A percentile compares a stretch with the other conserved stretches of the same genome.
phyloP scores from a whole-genome alignment of 2,113 vertebrate species.

The Baryphthengus martii region DNA sequence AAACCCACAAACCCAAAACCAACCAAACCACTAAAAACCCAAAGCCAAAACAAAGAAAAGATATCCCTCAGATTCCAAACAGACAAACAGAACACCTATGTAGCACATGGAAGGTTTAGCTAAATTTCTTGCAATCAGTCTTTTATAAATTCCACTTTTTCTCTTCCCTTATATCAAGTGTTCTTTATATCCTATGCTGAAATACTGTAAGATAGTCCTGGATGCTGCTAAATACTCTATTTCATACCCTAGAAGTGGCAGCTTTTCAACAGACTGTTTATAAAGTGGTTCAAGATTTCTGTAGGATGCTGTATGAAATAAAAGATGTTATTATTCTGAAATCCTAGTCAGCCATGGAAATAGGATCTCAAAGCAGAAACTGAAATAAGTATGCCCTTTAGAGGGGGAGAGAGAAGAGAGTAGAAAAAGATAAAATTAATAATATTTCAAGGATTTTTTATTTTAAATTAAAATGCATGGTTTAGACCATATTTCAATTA shows the following conservation, averaged over 20 bases:
- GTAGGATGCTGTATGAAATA: neutral
- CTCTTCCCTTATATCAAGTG: neutral
- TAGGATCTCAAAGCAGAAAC: constrained; percentile 7
- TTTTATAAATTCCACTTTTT: neutral
- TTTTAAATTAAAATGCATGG: constrained; percentile 76
- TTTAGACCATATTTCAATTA: constrained; percentile 81
- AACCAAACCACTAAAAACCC: no score
- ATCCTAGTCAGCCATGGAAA: constrained; percentile 18
- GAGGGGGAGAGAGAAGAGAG: neutral
- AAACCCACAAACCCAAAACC: no score
- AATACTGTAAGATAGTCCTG: neutral
- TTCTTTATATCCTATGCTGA: neutral
- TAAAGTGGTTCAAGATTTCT: constrained; percentile 15
- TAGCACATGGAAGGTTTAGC: neutral
- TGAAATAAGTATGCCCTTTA: constrained; percentile 61
- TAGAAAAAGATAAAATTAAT: constrained; percentile 61
- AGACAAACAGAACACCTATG: fast-evolving
- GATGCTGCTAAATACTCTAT: neutral
- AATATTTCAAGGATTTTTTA: constrained; percentile 73
- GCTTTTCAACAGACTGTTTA: neutral
- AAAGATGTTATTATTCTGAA: constrained; percentile 35
- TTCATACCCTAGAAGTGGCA: neutral
- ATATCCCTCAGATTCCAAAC: no score
- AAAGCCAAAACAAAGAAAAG: neutral
- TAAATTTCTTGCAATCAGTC: neutral